Base-by-base conservation (phyloP, 2,113 vertebrate genomes). In the Dasyurus viverrinus region DNA sequence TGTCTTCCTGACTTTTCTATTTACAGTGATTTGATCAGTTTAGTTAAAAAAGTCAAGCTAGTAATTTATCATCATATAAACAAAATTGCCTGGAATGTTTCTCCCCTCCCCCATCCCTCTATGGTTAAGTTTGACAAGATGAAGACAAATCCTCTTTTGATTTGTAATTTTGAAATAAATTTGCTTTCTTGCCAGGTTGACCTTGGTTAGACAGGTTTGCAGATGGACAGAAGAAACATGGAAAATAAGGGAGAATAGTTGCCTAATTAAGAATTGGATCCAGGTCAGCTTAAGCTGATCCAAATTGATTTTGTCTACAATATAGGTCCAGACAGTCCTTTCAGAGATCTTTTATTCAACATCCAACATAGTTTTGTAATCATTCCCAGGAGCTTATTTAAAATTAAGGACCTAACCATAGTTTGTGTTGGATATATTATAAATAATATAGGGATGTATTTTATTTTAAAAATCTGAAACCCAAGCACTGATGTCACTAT, bases 391-490 rank as follows among this genome's bases (percentile, higher is more conserved):
- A 42, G n/a, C 2, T n/a, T 7, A 90, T 10, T 4, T 90, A 50
- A 95, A 47, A 93, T 53, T 48, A 52, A 24, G 50, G n/a, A 94
- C 25, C 3, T 93, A 57, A 96, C 57, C 16, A n/a, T 0, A 89
- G 22, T 68, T 94, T 84, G 36, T 90, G 50, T 91, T 53, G 42
- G 92, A 90, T 1, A 27, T 12, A 76, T 93, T 90, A 60, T 25
- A 93, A 76, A 14, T 54, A 89, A 60, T 5, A 27, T n/a, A 93
- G 42, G 52, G 1, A 60, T 89, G 52, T 91, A 95, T 11, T 19
- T 46, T 12, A 22, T 92, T 89, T 95, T 89, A 57, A 53, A 53
- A 89, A 76, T 93, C 55, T 47, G 93, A 92, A 96, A 93, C 55
- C 23, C 2, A 92, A 96, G 23, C 76, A 25, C 52, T 84, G 68